Base-by-base conservation (phyloP, 2,888 invertebrate species). In the Heliothis peltigera region DNA sequence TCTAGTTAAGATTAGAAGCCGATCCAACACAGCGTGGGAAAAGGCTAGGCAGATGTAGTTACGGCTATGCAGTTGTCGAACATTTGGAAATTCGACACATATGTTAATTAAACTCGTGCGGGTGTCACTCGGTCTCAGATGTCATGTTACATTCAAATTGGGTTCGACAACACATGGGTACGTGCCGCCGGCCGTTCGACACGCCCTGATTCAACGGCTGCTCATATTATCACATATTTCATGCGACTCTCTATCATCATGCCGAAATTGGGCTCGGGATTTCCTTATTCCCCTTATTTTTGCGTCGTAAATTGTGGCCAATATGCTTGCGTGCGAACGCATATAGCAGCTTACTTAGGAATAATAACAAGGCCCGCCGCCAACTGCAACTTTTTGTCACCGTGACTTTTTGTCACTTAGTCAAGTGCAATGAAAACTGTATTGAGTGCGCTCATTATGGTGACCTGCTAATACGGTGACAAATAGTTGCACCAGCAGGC, bases 81-180 rank as follows among this genome's bases (percentile, higher is more conserved):
- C 48, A 64, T 70, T 64, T 52, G 54, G 56, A 53, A 64, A 73
- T 75, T 61, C 53, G 48, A 64, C 39, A 28, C 49, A 56, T 59
- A 75, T 60, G 81, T 75, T 79, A 80, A 79, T 79, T 79, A 69
- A 78, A 77, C 49, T 66, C 68, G 63, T 78, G 75, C 64, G 59
- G 48, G 46, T 72, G 75, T 70, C 64, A 63, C 59, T 68, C 44
- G 60, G 48, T 75, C 78, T 66, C 75, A 56, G 68, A 59, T 67
- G 80, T 73, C 78, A 75, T 75, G 79, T 77, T 63, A 69, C 53
- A 75, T 77, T 69, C 66, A 69, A 75, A 79, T 80, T 80, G 52
- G 58, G 47, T 64, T 48, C 67, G 73, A 64, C 79, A 73, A 56
- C 65, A 47, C 60, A 25, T 44, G 49, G 53, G 49, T 51, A 59